Evolutionary conservation across 2,888 invertebrate genomes (phyloP), one percentile per base, ranked within the genome.

Genomic region (Epinotia nisella): DNA sequence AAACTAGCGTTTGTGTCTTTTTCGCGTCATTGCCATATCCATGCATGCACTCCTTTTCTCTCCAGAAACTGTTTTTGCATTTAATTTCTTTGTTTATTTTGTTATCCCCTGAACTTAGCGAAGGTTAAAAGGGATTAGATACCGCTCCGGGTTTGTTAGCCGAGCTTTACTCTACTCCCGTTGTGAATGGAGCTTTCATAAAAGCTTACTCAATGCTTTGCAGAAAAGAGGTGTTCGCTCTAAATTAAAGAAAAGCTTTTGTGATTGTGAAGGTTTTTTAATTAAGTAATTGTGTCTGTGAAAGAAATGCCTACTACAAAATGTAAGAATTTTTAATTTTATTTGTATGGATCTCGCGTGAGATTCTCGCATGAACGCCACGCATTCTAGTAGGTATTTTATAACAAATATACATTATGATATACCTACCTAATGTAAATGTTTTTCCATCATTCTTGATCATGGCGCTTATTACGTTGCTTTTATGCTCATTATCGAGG

Each of bases 101-200:
- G 66, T 60, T 59, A 41, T 55, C 60, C 45, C 56, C 61, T 49
- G n/a, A 64, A 65, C 62, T 70, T 56, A 67, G 35, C n/a, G 39
- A 58, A 70, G 72, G 65, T 74, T 67, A 73, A 71, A 70, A 60
- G 59, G 70, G 75, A 74, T 74, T 75, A 68, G 72, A 71, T 66
- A 62, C 60, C 51, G 55, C 66, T 64, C 70, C 45, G 62, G 39
- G 70, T 70, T 67, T 75, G 75, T 74, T 74, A 71, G 70, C 65
- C 29, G 62, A 58, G 71, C 71, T 76, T 73, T 74, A 58, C 65
- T 71, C 35, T 68, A 70, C 64, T 56, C 35, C 17, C 69, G 39
- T 60, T 60, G 65, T 72, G 66, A 71, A 66, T 60, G 45, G 39
- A 60, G 65, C 71, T 66, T 66, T 66, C 60, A 66, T 60, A 55